Conservation (phyloP, 92 coral and sea anemone genomes). For the Galaxea fascicularis region DNA sequence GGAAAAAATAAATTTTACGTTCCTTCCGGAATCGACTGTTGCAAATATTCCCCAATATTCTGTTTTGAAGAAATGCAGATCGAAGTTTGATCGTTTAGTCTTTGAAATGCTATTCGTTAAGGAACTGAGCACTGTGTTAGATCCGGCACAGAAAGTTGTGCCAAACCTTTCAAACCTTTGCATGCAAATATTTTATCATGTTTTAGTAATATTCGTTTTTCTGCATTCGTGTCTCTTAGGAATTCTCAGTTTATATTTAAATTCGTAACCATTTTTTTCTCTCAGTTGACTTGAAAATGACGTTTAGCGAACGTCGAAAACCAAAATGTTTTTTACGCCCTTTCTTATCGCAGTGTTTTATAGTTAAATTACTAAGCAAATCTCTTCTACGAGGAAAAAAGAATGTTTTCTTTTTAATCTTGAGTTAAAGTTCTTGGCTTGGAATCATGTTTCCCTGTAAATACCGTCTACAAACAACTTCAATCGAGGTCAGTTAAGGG, state of each 20-base stretch:
- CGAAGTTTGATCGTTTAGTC: not conserved
- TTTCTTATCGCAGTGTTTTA: not conserved
- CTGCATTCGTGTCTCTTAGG: not conserved
- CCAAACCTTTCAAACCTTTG: not conserved
- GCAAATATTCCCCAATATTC: no score
- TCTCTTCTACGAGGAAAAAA: no score
- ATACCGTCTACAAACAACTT: no score
- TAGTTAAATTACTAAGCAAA: no score
- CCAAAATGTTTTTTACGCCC: not conserved
- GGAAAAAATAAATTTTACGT: no score
- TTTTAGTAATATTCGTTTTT: not conserved
- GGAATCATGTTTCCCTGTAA: no score
- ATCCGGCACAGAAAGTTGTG: not conserved
- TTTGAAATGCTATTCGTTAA: not conserved
- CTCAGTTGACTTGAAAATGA: constrained; percentile 4
- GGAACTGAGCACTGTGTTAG: not conserved
- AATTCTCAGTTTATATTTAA: not conserved
- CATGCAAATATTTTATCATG: not conserved
- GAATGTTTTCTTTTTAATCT: no score
- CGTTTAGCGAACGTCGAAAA: constrained; percentile 1
- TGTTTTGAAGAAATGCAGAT: not conserved
- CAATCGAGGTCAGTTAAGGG: no score
- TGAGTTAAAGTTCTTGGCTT: no score
- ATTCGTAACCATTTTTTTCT: not conserved
- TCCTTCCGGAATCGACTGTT: no score